A percentile compares a stretch with the other conserved stretches of the same genome.
phyloP scores from a whole-genome alignment of 2,888 invertebrate genomes.

The Acronicta leporina region DNA sequence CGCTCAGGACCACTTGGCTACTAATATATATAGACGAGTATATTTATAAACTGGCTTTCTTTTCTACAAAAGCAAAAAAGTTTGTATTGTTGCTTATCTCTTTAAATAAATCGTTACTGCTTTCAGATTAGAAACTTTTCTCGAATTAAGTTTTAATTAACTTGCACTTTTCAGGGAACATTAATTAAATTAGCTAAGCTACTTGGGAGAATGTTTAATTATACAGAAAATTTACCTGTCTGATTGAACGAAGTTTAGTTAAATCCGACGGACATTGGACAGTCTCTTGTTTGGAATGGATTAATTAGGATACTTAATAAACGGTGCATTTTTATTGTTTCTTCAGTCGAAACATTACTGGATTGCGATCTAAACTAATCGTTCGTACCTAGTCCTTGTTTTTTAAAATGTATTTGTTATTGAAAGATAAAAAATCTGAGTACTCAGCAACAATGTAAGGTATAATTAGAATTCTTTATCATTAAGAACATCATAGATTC shows the following conservation, averaged over 20 bases:
- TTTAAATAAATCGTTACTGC: constrained; percentile 46
- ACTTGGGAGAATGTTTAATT: constrained; percentile 45
- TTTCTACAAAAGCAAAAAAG: constrained; percentile 26
- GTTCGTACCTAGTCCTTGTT: too few species aligned
- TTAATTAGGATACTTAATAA: constrained; percentile 1
- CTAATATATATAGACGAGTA: too few species aligned
- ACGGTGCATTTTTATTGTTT: too few species aligned
- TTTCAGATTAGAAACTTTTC: constrained; percentile 52
- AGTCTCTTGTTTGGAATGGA: constrained; percentile 24
- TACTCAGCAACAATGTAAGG: too few species aligned
- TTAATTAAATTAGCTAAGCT: constrained; percentile 54
- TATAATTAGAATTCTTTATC: too few species aligned
- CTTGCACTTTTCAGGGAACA: constrained; percentile 40
- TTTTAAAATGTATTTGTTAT: too few species aligned
- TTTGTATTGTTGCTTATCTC: constrained; percentile 28
- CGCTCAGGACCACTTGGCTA: too few species aligned
- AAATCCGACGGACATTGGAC: constrained; percentile 13
- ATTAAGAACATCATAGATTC: too few species aligned
- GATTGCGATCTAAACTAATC: too few species aligned
- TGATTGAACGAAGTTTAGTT: constrained; percentile 28
- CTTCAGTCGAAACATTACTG: too few species aligned
- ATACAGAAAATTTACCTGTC: constrained; percentile 54
- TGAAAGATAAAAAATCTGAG: too few species aligned
- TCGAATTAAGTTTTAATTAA: constrained; percentile 58
- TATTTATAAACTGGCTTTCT: background rate